Evolutionary conservation across 1,140 invertebrate species (phyloP).

Genomic region (Neuroterus valhalla): DNA sequence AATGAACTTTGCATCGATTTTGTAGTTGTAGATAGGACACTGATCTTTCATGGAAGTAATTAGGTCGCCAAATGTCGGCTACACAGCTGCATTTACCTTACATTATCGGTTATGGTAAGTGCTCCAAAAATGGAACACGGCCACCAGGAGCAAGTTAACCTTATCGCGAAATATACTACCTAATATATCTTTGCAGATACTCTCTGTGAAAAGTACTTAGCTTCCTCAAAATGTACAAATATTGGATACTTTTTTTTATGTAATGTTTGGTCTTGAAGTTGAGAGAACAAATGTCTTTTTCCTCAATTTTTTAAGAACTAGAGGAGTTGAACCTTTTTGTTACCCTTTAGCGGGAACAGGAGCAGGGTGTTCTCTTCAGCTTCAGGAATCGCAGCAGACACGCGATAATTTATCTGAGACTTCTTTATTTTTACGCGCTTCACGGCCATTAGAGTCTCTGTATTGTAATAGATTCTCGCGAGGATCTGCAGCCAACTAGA

Average conservation of each 20-base stretch:
- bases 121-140: not conserved
- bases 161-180: no score
- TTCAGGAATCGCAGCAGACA: conserved; percentile 18
- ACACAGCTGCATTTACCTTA: not conserved
- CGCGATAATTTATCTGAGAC: conserved; percentile 42
- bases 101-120: not conserved
- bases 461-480: conserved; percentile 44
- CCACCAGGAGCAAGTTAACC: no score
- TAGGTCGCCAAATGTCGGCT: conserved; percentile 2
- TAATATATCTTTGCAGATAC: no score
- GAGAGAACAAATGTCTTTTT: no score
- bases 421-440: conserved; percentile 30
- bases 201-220: no score
- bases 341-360: not conserved
- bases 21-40: not conserved
- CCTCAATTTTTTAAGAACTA: no score
- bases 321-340: not conserved
- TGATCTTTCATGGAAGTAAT: conserved; percentile 17
- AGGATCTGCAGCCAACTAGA: conserved; percentile 45
- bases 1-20: conserved; percentile 17
- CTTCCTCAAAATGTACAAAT: not conserved
- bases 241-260: no score
- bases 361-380: conserved; percentile 17
- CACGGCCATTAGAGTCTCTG: conserved; percentile 40
- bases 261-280: no score